phyloP scores from a whole-genome alignment of 1,140 invertebrate genomes.

The Lepidurus apus region DNA sequence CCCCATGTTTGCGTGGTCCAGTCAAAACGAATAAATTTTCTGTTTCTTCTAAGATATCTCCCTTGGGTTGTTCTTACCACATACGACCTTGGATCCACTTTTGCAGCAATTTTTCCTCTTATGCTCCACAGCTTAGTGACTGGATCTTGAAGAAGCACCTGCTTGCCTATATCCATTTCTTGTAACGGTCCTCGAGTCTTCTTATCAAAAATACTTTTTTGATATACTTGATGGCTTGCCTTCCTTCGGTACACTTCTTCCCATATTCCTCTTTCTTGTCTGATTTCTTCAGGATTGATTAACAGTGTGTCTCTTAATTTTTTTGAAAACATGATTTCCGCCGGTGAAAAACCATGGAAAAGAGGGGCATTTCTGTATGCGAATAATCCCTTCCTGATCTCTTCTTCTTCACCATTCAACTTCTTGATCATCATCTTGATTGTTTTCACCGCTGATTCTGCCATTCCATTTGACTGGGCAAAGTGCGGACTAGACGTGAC shows the following conservation, averaged over 20 bases:
- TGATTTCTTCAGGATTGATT: constrained; percentile 12
- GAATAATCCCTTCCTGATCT: constrained; percentile 23
- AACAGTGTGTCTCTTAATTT: neutral
- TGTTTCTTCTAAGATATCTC: neutral
- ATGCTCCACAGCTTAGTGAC: constrained; percentile 28
- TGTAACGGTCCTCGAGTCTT: constrained; percentile 15
- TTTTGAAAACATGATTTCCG: constrained; percentile 22
- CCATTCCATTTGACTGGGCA: constrained; percentile 46
- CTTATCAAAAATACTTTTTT: neutral
- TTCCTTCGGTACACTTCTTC: neutral
- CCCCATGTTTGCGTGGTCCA: neutral
- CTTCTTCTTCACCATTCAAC: constrained; percentile 9
- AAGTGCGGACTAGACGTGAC: constrained; percentile 39
- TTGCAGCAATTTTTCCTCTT: constrained; percentile 13
- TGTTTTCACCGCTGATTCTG: constrained; percentile 36
- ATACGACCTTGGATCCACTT: neutral
- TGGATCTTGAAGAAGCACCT: constrained; percentile 29
- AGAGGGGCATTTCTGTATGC: constrained; percentile 24
- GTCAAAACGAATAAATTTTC: constrained; percentile 1
- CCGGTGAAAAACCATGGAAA: constrained; percentile 17
- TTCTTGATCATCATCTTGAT: constrained; percentile 32
- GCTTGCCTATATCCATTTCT: constrained; percentile 20
- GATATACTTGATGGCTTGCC: neutral
- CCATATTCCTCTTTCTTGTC: neutral
- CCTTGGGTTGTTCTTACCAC: neutral